Base-by-base conservation (phyloP, 2,113 vertebrate species). In the Labrus mixtus region DNA sequence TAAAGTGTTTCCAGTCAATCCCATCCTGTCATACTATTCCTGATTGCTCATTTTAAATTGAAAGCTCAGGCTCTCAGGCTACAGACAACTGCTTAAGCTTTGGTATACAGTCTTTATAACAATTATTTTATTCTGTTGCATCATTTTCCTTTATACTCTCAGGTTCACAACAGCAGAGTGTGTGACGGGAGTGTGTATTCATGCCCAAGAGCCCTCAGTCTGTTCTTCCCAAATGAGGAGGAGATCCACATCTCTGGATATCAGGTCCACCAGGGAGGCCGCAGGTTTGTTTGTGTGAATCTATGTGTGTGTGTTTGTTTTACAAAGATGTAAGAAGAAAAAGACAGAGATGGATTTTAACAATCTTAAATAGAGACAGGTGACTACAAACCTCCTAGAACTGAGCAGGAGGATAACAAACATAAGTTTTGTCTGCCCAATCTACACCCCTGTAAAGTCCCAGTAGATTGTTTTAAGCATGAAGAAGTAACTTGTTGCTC, bases 171-270 rank as follows among this genome's bases (percentile, higher is more conserved):
- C 89, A 98, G 96, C 73, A 95, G 96, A 82, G 92, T 91, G 15
- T 99, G 98, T 87, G 87, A 92, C 0, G 94, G 95, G 57, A 97
- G 95, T 1, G 95, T 97, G 67, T 99, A 99, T 86, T 94, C 90
- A 58, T 99, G 98, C 88, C 91, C 93, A 69, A 96, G 98, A 71
- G 96, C 97, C 1, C 82, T 99, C 90, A 98, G 97, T 84, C 93
- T 99, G 78, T 97, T 97, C 90, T 97, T 99, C 93, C 95, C 96
- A 87, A 97, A 95, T 68, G 97, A 97, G 87, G 96, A 97, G 8
- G 96, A 99, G 94, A 98, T 99, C 90, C 93, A 88, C 80, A 97
- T 99, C 93, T 95, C 95, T 79, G 95, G 96, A 69, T 97, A 98
- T 85, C 96, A 96, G 93, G 96, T 98, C 88, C 96, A 94, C 85